Evolutionary conservation across 2,113 vertebrate genomes (phyloP).

Genomic region (Stigmatopora argus): DNA sequence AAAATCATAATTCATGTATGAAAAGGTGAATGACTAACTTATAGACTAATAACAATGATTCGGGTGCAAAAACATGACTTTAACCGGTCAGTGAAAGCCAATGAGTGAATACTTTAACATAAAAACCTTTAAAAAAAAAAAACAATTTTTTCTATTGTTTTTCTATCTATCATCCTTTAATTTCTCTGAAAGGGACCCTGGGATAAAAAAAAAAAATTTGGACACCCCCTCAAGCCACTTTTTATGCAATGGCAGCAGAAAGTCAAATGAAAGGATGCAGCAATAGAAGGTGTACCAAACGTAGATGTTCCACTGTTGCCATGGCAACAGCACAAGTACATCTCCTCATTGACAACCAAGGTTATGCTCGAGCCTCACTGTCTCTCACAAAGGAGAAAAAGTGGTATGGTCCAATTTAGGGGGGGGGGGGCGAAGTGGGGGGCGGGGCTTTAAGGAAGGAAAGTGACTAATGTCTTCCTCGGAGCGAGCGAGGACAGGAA

Average conservation of each 20-base stretch:
- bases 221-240: no score
- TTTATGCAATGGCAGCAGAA: neutral
- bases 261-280: neutral
- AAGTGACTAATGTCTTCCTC: slow-evolving; percentile 42
- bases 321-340: neutral
- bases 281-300: neutral
- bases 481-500: slow-evolving; percentile 40
- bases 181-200: no score
- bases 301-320: neutral
- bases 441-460: neutral
- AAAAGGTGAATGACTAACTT: no score
- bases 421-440: neutral
- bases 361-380: neutral
- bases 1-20: no score
- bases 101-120: no score
- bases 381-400: neutral
- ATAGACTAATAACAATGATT: no score
- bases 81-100: no score
- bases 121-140: no score
- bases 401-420: neutral
- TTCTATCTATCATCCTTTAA: no score
- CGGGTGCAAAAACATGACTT: no score
- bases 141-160: no score
- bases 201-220: no score
- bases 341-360: neutral